phyloP scores from a whole-genome alignment of 1,140 invertebrate genomes.

The Arion vulgaris region DNA sequence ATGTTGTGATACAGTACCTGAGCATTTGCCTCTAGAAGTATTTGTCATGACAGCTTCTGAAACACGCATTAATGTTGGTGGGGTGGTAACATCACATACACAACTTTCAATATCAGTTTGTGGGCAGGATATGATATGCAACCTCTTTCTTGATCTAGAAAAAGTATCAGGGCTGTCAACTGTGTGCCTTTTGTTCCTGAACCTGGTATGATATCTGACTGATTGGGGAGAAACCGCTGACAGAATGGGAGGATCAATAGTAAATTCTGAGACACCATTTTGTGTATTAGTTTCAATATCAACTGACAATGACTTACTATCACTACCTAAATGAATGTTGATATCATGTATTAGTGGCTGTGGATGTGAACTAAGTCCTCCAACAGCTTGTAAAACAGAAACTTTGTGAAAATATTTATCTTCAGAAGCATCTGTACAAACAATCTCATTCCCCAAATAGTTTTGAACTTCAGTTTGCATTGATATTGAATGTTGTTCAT shows the following conservation, averaged over 20 bases:
- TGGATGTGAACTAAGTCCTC: not conserved
- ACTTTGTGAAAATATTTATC: too few relatives aligned
- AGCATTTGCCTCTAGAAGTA: not conserved
- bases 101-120: not conserved
- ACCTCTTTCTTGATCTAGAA: slow-evolving; percentile 16
- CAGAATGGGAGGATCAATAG: slow-evolving; percentile 1
- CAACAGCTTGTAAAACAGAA: not conserved
- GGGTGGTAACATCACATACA: not conserved
- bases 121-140: not conserved
- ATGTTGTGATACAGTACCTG: not conserved
- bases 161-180: slow-evolving; percentile 39
- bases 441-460: not conserved
- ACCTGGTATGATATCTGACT: too few relatives aligned
- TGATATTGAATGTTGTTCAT: not conserved
- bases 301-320: not conserved
- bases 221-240: not conserved
- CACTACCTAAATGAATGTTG: not conserved
- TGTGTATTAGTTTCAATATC: not conserved
- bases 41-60: slow-evolving; percentile 9
- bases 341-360: not conserved
- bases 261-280: not conserved
- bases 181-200: slow-evolving; percentile 34
- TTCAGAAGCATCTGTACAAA: not conserved
- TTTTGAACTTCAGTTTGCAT: not conserved
- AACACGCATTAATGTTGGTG: not conserved